Percentiles rank a stretch among this genome's conserved stretches.
Conservation (phyloP, 2,797 vertebrate genomes). For the Eulemur coronatus region DNA sequence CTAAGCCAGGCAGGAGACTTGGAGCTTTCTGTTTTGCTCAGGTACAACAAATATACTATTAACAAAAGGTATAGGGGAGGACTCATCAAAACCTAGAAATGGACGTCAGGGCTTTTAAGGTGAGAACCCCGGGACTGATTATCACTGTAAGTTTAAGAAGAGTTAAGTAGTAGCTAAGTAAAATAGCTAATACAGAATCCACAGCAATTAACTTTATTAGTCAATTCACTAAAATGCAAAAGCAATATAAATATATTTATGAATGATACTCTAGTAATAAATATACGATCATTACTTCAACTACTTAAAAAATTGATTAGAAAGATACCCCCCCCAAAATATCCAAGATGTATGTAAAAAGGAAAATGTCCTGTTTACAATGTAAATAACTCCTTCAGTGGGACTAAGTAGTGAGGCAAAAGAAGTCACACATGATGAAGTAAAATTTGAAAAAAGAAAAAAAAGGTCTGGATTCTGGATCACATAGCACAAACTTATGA, state of each 20-base stretch:
- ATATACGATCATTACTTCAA: not conserved
- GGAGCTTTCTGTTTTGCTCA: not conserved
- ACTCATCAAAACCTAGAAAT: not conserved
- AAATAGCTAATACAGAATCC: not conserved
- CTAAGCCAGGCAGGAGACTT: not conserved
- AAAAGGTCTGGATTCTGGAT: not conserved
- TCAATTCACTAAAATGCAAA: not conserved
- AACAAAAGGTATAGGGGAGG: not conserved
- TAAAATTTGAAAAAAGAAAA: slow-evolving; percentile 1
- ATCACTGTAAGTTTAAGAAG: not conserved
- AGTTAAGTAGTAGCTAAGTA: not conserved
- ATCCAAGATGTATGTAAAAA: not conserved
- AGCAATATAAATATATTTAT: not conserved
- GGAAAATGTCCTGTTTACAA: not conserved
- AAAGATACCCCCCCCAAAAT: not conserved
- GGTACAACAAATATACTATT: not conserved
- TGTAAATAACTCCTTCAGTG: not conserved
- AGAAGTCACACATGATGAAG: not conserved
- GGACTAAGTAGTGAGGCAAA: not conserved
- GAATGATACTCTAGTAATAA: not conserved
- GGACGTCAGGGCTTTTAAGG: not conserved
- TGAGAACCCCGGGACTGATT: not conserved
- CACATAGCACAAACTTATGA: not conserved
- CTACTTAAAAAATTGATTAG: slow-evolving; percentile 6
- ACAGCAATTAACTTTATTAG: slow-evolving; percentile 9